These are phyloP conservation scores for Ephestia elutella DNA, from an alignment of 1,140 invertebrate species.

Conservation along the genomic window DNA sequence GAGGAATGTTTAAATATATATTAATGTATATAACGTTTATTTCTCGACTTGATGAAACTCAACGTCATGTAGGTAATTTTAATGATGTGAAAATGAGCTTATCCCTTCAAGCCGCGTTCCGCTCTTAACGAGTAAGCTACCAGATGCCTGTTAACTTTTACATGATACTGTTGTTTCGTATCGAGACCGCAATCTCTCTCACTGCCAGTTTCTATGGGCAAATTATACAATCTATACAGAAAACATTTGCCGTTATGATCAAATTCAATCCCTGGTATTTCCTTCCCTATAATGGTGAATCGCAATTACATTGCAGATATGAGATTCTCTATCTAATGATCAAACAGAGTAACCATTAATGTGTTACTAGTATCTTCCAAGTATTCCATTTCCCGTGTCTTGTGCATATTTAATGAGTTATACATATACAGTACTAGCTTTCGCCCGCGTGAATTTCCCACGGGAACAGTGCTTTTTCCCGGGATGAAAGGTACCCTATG, in stretches of 20 bases:
- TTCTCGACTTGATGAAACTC: too few relatives aligned
- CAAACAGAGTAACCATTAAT: constrained; percentile 8
- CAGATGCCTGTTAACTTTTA: constrained; percentile 50
- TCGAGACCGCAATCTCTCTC: constrained; percentile 50
- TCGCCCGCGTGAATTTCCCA: too few relatives aligned
- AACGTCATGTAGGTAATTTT: background rate
- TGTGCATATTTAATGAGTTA: background rate
- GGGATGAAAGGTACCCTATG: too few relatives aligned
- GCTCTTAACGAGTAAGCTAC: constrained; percentile 24
- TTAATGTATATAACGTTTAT: background rate
- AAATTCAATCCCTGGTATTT: constrained; percentile 41
- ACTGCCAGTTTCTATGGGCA: constrained; percentile 29
- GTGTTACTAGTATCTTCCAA: background rate
- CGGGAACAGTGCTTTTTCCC: too few relatives aligned
- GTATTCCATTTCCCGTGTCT: background rate
- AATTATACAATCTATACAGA: constrained; percentile 35
- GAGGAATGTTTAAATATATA: too few relatives aligned
- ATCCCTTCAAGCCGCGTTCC: constrained; percentile 16
- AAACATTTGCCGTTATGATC: constrained; percentile 25
- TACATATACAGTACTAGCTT: background rate
- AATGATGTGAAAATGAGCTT: background rate
- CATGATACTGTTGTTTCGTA: constrained; percentile 43
- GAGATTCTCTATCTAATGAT: constrained; percentile 26
- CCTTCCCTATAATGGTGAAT: constrained; percentile 32
- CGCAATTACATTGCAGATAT: constrained; percentile 27